Evolutionary conservation across 92 coral and sea anemone genomes (phyloP), one percentile per base, ranked within the genome.

Genomic region (Siderastrea radians): DNA sequence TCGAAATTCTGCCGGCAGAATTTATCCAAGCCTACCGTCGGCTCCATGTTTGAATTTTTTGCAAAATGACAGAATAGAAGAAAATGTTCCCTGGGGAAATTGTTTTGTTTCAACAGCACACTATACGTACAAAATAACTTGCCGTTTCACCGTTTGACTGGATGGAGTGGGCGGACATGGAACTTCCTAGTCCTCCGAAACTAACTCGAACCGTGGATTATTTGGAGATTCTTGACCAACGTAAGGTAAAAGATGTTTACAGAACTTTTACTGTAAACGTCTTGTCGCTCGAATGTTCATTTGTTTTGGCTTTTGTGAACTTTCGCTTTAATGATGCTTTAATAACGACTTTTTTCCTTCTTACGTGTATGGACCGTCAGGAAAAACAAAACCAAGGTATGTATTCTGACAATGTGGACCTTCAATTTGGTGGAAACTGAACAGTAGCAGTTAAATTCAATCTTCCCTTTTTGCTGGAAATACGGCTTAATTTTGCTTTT

Each of bases 171-270:
- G 6, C n/a, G 57, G 38, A 26, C 38, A 38, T 74, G 75, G 81
- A 74, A 45, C 82, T 84, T 64, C 49, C 89, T 46, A 92, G 95
- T 80, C 95, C 95, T 67, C 95, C 95, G 10, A 92, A 89, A 86
- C 93, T 89, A 47, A 92, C 93, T 54, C 84, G 95, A 63, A 63
- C 89, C 15, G 77, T 79, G 11, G 72, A 81, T 75, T 89, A 75
- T 72, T 80, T 74, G 65, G 92, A 92, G 52, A 46, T 92, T 73
- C 80, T 94, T 16, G 89, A 81, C 1, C 78, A 74, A 67, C 76
- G 93, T 38, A 91, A 90, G 96, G 98, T 95, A 26, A 26, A 26
- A 26, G 38, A 26, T 26, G 38, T 26, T 26, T 26, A 26, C 38
- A 26, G 38, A 26, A 26, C 38, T 26, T 26, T 26, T 26, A 26